These are phyloP conservation scores for Muraenolepis orangiensis DNA, from an alignment of 2,797 vertebrate genomes.

Conservation along the genomic window DNA sequence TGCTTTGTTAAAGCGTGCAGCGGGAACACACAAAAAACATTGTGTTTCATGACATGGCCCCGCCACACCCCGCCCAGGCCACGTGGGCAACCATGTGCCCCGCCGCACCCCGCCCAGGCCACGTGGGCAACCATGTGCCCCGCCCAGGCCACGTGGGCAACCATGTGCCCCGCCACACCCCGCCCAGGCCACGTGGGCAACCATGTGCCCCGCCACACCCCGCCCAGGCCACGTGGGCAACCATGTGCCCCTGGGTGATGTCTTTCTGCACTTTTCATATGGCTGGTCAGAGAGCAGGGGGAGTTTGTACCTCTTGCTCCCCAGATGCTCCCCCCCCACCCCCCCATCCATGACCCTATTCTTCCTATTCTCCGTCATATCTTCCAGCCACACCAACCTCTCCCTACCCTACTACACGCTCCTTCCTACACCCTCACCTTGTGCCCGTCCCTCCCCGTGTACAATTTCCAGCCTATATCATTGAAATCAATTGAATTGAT, in stretches of 20 bases:
- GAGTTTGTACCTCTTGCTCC: conserved; percentile 45
- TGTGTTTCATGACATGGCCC: conserved; percentile 52
- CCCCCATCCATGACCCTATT: not conserved
- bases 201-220: conserved; percentile 56
- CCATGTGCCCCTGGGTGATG: conserved; percentile 62
- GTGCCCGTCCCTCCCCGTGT: conserved; percentile 45
- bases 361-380: conserved; percentile 21
- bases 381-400: conserved; percentile 32
- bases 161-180: conserved; percentile 56
- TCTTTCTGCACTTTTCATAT: conserved; percentile 71
- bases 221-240: conserved; percentile 67
- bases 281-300: conserved; percentile 42
- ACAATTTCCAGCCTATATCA: conserved; percentile 62
- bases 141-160: conserved; percentile 67
- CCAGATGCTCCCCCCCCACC: conserved; percentile 12
- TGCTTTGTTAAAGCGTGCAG: not conserved
- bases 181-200: conserved; percentile 67
- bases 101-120: conserved; percentile 58
- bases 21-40: conserved; percentile 39
- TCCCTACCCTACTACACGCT: not conserved
- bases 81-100: conserved; percentile 67
- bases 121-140: conserved; percentile 67
- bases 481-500: conserved; percentile 75
- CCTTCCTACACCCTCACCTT: conserved; percentile 39
- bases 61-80: conserved; percentile 58